Evolutionary conservation across 2,888 invertebrate species (phyloP).

Genomic region (Neria commutata): DNA sequence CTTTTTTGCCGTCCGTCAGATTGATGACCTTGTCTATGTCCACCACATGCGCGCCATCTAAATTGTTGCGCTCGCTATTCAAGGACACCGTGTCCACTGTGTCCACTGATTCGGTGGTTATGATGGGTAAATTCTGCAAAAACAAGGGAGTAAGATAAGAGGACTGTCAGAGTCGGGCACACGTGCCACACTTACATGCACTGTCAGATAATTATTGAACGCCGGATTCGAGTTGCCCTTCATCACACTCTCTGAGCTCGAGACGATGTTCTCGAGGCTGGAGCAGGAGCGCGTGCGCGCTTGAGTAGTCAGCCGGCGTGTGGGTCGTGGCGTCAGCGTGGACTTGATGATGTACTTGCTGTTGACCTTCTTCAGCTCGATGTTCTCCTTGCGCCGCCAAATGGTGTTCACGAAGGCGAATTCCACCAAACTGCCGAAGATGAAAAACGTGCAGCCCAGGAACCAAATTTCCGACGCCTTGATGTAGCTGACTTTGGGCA

Average conservation of each 20-base stretch:
- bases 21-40: conserved; percentile 42
- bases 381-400: conserved; percentile 56
- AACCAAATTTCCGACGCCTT: conserved; percentile 57
- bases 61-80: conserved; percentile 42
- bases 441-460: conserved; percentile 55
- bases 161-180: background rate
- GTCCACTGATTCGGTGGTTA: conserved; percentile 52
- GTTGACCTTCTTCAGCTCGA: conserved; percentile 54
- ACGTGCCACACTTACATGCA: conserved; percentile 43
- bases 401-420: conserved; percentile 56
- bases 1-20: conserved; percentile 28
- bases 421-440: conserved; percentile 54
- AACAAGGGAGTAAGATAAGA: background rate
- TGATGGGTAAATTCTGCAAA: conserved; percentile 49
- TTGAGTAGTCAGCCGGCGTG: conserved; percentile 46
- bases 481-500: conserved; percentile 55
- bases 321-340: conserved; percentile 52
- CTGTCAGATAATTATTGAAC: conserved; percentile 63
- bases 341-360: conserved; percentile 56
- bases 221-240: conserved; percentile 59
- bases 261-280: conserved; percentile 71
- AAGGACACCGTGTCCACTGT: conserved; percentile 44
- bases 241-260: conserved; percentile 74
- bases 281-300: conserved; percentile 71
- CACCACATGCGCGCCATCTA: conserved; percentile 43